Conservation (phyloP, 2,797 vertebrate genomes). For the Triplophysa yarkandensis region DNA sequence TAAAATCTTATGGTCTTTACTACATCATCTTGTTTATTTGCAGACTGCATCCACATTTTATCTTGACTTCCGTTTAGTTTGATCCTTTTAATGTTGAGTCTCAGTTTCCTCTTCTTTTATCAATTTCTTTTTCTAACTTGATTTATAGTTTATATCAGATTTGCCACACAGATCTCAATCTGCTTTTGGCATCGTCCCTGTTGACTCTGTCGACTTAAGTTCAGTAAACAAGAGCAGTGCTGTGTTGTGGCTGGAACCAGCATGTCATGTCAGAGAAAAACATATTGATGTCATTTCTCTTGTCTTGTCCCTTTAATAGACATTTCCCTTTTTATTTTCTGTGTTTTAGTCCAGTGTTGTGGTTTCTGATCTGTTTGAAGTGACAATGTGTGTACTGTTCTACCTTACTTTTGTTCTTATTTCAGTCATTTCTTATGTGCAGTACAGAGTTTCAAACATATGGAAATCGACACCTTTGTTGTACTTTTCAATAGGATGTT, state of each 20-base stretch:
- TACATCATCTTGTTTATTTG: neutral
- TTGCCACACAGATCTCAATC: neutral
- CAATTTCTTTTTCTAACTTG: neutral
- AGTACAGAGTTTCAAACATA: neutral
- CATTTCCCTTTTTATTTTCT: neutral
- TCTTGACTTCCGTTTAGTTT: neutral
- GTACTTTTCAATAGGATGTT: conserved; percentile 1
- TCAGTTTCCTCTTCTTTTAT: neutral
- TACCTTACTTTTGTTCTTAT: conserved; percentile 16
- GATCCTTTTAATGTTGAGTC: neutral
- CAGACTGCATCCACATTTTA: neutral
- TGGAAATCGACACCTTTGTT: neutral
- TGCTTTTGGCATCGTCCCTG: neutral
- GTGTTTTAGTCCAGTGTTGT: neutral
- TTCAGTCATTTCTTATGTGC: neutral
- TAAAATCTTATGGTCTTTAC: neutral
- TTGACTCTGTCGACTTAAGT: neutral
- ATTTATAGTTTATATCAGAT: neutral
- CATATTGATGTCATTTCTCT: neutral
- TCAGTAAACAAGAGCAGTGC: conserved; percentile 3
- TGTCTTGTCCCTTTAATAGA: neutral
- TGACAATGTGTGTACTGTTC: neutral
- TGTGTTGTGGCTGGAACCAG: neutral
- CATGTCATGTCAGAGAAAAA: neutral
- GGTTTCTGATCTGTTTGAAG: neutral